Evolutionary conservation across 2,888 invertebrate species (phyloP).

Genomic region (Spisula solida): DNA sequence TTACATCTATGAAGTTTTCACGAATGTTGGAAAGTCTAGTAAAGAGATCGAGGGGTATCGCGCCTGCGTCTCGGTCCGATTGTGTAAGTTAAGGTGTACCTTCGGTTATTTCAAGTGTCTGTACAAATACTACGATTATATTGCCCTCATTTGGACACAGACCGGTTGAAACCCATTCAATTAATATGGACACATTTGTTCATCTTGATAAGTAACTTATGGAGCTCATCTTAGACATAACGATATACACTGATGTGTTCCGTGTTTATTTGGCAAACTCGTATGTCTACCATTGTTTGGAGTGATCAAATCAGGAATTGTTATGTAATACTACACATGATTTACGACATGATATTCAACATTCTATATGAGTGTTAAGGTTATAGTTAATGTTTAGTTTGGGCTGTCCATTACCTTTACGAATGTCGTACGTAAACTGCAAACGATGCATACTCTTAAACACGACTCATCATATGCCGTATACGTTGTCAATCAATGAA

Average conservation of each 20-base stretch:
- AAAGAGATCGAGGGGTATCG: too few species aligned
- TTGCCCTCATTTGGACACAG: neutral
- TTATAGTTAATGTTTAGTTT: too few species aligned
- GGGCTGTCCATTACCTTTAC: too few species aligned
- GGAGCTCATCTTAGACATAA: neutral
- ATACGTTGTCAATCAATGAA: too few species aligned
- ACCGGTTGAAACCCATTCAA: neutral
- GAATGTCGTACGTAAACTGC: too few species aligned
- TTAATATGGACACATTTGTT: neutral
- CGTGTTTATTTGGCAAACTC: neutral
- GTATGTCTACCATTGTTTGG: neutral
- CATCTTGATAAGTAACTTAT: neutral
- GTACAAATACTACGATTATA: neutral
- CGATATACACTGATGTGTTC: neutral
- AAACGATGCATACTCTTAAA: too few species aligned
- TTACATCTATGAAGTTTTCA: too few species aligned
- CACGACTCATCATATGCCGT: too few species aligned
- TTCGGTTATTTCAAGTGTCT: neutral
- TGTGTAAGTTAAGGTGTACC: neutral
- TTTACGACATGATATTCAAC: too few species aligned
- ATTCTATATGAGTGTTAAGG: too few species aligned
- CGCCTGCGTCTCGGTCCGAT: too few species aligned
- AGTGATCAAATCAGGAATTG: neutral
- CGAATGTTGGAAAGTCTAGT: too few species aligned
- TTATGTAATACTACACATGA: neutral